Conservation (phyloP, 2,888 invertebrate species). For the Polymixis flavicincta region DNA sequence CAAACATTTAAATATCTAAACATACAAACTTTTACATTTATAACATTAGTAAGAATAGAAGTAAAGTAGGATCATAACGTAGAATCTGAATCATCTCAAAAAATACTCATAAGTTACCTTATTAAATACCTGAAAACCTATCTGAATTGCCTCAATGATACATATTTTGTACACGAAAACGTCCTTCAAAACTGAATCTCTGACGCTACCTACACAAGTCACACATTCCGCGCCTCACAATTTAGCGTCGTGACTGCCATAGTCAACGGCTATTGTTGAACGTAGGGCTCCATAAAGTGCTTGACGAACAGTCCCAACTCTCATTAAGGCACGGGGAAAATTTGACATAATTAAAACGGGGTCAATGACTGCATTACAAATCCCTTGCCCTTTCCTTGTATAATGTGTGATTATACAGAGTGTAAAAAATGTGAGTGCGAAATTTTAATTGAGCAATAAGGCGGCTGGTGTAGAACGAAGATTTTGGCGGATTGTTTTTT, state of each 20-base stretch:
- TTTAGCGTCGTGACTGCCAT: conserved; percentile 39
- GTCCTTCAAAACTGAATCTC: conserved; percentile 1
- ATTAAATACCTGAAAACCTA: not conserved
- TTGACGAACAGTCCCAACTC: conserved; percentile 54
- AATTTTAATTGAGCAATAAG: conserved; percentile 23
- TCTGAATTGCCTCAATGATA: not conserved
- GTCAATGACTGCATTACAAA: conserved; percentile 57
- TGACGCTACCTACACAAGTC: not conserved
- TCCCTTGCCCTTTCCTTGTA: conserved; percentile 46
- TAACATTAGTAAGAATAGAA: too few species aligned
- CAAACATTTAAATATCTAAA: too few species aligned
- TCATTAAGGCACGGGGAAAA: conserved; percentile 57
- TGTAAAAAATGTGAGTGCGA: conserved; percentile 35
- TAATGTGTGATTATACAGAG: conserved; percentile 31
- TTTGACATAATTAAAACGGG: conserved; percentile 59
- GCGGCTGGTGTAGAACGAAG: not conserved
- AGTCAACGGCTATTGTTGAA: conserved; percentile 53
- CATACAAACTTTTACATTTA: too few species aligned
- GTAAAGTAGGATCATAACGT: too few species aligned
- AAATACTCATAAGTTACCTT: not conserved
- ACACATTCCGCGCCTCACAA: conserved; percentile 46
- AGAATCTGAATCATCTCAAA: too few species aligned
- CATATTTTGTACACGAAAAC: conserved; percentile 1
- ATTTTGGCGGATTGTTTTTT: not conserved
- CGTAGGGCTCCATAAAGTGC: conserved; percentile 55